Evolutionary conservation across 2,797 vertebrate genomes (phyloP).

Genomic region (Spea hammondii): DNA sequence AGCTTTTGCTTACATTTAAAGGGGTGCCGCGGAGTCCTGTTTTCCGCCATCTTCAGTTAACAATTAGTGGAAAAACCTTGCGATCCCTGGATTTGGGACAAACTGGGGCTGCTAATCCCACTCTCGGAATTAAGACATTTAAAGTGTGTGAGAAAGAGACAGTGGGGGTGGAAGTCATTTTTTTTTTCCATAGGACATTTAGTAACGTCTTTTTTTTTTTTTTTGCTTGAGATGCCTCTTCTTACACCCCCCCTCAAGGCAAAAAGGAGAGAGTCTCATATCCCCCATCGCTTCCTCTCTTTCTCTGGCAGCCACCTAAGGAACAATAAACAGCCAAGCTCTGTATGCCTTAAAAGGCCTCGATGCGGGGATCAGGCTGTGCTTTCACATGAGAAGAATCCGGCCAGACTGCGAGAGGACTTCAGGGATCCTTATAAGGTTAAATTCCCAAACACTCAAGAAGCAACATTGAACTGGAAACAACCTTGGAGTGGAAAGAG

Average conservation of each 20-base stretch:
- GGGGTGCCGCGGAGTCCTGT: background rate
- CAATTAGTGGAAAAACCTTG: conserved; percentile 40
- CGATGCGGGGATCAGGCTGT: conserved; percentile 42
- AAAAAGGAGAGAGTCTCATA: conserved; percentile 33
- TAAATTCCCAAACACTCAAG: conserved; percentile 49
- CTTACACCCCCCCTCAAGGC: conserved; percentile 38
- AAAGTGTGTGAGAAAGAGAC: conserved; percentile 27
- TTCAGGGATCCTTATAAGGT: conserved; percentile 50
- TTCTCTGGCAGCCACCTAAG: conserved; percentile 48
- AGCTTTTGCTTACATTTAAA: background rate
- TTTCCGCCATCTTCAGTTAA: background rate
- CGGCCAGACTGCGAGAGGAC: conserved; percentile 43
- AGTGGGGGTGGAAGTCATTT: conserved; percentile 22
- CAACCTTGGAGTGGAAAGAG: background rate
- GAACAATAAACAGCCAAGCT: conserved; percentile 52
- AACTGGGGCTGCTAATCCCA: conserved; percentile 17
- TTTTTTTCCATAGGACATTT: conserved; percentile 30
- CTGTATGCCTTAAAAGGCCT: conserved; percentile 52
- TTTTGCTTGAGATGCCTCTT: conserved; percentile 38
- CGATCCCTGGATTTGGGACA: conserved; percentile 30
- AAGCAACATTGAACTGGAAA: conserved; percentile 24
- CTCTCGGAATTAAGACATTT: conserved; percentile 22
- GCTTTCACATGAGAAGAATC: conserved; percentile 54
- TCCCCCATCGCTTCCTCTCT: conserved; percentile 41
- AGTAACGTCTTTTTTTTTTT: conserved; percentile 11